These are phyloP conservation scores for Acromyrmex heyeri DNA, from an alignment of 1,140 invertebrate genomes.

Conservation along the genomic window DNA sequence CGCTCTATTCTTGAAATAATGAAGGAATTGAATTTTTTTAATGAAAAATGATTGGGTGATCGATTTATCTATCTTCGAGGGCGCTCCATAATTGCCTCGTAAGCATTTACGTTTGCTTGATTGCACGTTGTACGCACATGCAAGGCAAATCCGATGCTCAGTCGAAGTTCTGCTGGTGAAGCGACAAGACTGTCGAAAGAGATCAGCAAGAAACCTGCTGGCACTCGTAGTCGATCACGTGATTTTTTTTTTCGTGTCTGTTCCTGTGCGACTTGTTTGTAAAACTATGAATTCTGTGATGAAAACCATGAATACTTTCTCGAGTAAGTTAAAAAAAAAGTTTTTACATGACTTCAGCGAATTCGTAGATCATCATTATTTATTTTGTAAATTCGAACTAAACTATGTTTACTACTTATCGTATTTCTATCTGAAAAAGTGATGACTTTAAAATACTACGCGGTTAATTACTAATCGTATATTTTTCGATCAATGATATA, in stretches of 20 bases:
- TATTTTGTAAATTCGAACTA: too few relatives aligned
- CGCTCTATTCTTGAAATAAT: neutral
- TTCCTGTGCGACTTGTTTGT: neutral
- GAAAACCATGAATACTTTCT: neutral
- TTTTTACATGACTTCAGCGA: too few relatives aligned
- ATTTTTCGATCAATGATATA: neutral
- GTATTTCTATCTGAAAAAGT: neutral
- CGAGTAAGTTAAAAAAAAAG: constrained; percentile 25
- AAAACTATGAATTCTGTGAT: neutral
- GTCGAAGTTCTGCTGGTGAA: constrained; percentile 24
- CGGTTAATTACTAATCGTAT: neutral
- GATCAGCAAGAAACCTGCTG: constrained; percentile 2
- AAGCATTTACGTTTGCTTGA: constrained; percentile 25
- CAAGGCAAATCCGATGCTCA: constrained; percentile 15
- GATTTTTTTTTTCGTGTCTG: neutral
- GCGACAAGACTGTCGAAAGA: constrained; percentile 1
- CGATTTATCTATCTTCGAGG: neutral
- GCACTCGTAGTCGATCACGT: neutral
- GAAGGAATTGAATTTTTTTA: neutral
- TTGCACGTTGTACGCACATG: neutral
- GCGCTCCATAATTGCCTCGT: constrained; percentile 2
- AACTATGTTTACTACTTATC: neutral
- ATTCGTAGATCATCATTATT: too few relatives aligned
- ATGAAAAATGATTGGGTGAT: neutral
- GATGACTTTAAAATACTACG: neutral